phyloP scores from a whole-genome alignment of 2,797 vertebrate species.

The Champsocephalus gunnari region DNA sequence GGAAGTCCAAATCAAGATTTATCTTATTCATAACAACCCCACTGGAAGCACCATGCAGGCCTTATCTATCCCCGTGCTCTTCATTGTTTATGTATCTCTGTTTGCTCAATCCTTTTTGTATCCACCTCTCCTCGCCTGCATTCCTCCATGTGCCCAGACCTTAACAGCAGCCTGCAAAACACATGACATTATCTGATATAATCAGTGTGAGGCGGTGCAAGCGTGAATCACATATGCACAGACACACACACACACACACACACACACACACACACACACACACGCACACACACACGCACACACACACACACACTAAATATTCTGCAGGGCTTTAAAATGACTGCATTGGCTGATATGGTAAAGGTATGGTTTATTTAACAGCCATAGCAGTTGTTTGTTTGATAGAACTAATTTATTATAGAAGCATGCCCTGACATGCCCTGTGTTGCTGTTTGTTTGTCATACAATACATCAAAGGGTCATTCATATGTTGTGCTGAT shows the following conservation, averaged over 20 bases:
- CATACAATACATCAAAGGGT: not conserved
- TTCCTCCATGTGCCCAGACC: conserved; percentile 24
- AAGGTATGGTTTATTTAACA: conserved; percentile 2
- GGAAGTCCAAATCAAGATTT: not conserved
- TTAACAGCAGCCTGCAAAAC: conserved; percentile 29
- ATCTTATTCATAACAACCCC: not conserved
- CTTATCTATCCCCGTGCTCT: not conserved
- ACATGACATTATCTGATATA: conserved; percentile 45
- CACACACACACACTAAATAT: not conserved
- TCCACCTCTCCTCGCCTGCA: not conserved
- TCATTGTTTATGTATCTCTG: conserved; percentile 6
- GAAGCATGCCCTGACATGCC: not conserved
- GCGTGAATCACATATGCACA: conserved; percentile 2
- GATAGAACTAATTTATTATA: conserved; percentile 27
- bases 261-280: not conserved
- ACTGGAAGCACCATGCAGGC: not conserved
- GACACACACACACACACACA: not conserved
- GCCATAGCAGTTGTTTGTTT: not conserved
- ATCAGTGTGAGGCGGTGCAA: conserved; percentile 22
- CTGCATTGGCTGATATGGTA: not conserved
- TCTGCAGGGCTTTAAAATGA: conserved; percentile 8
- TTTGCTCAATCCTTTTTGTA: conserved; percentile 8
- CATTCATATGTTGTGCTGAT: too few relatives aligned
- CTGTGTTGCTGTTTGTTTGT: conserved; percentile 6
- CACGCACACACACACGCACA: not conserved